phyloP scores from a whole-genome alignment of 2,113 vertebrate species.

The Microcebus griseorufus region DNA sequence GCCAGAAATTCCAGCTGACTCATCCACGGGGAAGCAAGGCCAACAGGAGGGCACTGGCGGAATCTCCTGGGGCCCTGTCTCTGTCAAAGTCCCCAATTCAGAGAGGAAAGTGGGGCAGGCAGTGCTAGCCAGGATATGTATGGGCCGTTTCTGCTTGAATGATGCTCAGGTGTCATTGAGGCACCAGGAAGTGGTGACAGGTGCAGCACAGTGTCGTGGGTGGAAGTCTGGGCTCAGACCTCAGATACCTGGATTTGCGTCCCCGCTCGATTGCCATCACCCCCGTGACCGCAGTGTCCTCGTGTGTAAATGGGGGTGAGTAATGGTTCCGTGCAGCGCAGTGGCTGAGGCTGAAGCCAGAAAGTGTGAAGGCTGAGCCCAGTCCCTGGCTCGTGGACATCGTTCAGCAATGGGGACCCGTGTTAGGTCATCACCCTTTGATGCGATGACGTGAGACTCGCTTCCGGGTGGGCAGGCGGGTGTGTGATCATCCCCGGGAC shows the following conservation, averaged over 20 bases:
- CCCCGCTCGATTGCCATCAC: neutral
- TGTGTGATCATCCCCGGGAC: neutral
- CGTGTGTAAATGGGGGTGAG: fast-evolving
- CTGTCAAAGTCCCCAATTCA: neutral
- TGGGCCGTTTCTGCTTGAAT: neutral
- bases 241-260: neutral
- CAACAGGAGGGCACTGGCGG: neutral
- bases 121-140: neutral
- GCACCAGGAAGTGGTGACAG: neutral
- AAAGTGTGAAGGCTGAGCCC: neutral
- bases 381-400: neutral
- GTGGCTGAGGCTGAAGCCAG: neutral
- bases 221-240: neutral
- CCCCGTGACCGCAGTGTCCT: neutral
- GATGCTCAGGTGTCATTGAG: neutral
- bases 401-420: neutral
- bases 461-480: neutral
- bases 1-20: conserved; percentile 75
- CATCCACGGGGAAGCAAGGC: conserved; percentile 62
- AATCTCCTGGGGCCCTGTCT: neutral
- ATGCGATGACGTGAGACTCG: neutral
- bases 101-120: neutral
- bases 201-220: fast-evolving
- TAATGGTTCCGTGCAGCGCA: fast-evolving
- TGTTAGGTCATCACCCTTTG: neutral